Base-by-base conservation (phyloP, 1,140 invertebrate species). In the Bombus breviceps region DNA sequence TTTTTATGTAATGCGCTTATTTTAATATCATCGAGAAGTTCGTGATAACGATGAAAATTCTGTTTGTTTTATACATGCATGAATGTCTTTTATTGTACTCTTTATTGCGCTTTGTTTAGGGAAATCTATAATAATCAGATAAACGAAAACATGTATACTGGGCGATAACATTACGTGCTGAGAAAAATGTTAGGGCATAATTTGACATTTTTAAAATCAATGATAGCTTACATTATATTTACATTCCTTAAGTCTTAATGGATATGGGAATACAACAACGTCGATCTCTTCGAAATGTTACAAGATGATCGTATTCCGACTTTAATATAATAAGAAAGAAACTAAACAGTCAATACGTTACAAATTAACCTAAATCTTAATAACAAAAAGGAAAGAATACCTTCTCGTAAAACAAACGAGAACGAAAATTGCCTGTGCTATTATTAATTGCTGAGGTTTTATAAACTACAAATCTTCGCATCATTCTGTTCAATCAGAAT, bases 81-180 rank as follows among this genome's bases (percentile, higher is more conserved):
- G 39, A 25, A 18, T 62, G 9, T 78, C 74, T 78, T 79, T 78
- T 84, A 62, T 84, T 53, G 57, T 84, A 37, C 59, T 59, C n/a
- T 68, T 79, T 84, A 84, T 57, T 71, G 64, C 82, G 39, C 37
- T 64, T 47, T 64, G 28, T 53, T 64, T 64, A 12, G 12, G 68
- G 68, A 53, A 41, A 32, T 10, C 28, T 34, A 43, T 72, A 10
- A 37, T 77, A 62, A 59, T 62, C 8, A 22, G 1, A 6, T 37
- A 12, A n/a, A 53, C 18, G n/a, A 59, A 78, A 82, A 34, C 9
- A 47, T 39, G 41, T 53, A n/a, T 1, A 32, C 41, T 25, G 34
- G 10, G 10, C 1, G 5, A 57, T 10, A 32, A 53, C 3, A 43
- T 37, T 53, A 41, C 15, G 28, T 76, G 43, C 28, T 18, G 22